Conservation (phyloP, 2,113 vertebrate genomes). For the Bos indicus region DNA sequence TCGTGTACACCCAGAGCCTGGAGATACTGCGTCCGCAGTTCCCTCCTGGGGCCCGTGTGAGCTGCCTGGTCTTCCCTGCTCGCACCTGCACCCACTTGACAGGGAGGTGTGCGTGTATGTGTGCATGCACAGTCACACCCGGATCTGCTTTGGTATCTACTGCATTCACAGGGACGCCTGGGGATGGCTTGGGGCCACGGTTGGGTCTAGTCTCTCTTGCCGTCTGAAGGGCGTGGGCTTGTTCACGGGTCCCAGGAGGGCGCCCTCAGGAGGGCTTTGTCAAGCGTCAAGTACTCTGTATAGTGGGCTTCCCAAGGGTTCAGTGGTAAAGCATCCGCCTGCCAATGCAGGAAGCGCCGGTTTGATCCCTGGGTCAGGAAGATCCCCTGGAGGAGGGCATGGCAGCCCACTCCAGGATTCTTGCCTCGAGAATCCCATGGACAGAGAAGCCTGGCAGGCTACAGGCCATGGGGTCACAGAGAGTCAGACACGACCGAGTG, state of each 20-base stretch:
- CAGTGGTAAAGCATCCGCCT: neutral
- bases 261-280: neutral
- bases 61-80: neutral
- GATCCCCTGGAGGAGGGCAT: neutral
- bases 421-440: neutral
- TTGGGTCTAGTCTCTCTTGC: neutral
- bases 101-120: neutral
- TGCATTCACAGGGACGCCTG: neutral
- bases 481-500: neutral
- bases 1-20: neutral
- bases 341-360: neutral
- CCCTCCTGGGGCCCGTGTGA: neutral
- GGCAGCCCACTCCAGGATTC: neutral
- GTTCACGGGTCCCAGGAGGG: neutral
- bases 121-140: neutral
- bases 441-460: neutral
- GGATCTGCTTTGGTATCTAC: neutral
- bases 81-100: accelerated
- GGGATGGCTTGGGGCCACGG: neutral
- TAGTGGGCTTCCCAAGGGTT: neutral
- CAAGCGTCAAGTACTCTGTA: neutral
- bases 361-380: neutral
- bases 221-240: neutral
- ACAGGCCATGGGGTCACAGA: neutral
- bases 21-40: accelerated